These are phyloP conservation scores for Andinoacara biseriatus DNA, from an alignment of 2,113 vertebrate genomes.

Conservation along the genomic window DNA sequence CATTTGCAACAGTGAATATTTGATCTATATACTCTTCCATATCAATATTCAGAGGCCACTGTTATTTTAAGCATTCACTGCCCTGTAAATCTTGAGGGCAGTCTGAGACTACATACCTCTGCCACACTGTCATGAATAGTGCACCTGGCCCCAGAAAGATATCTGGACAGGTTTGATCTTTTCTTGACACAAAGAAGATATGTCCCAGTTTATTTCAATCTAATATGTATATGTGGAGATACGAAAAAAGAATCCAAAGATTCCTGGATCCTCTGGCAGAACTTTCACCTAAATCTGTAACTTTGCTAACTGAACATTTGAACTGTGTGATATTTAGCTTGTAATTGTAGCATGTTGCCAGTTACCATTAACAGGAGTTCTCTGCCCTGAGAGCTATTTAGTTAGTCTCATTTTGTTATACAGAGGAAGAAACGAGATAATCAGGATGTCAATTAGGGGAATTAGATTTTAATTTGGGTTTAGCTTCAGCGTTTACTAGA, in stretches of 20 bases:
- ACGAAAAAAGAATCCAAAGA: no score
- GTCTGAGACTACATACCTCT: neutral
- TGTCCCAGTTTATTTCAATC: neutral
- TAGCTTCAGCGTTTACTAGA: neutral
- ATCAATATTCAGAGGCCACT: conserved; percentile 9
- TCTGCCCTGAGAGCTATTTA: neutral
- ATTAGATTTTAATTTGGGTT: neutral
- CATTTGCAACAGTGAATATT: conserved; percentile 14
- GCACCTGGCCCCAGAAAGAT: neutral
- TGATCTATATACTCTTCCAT: neutral
- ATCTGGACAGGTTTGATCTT: neutral
- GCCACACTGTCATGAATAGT: neutral
- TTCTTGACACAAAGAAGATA: neutral
- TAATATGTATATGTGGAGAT: neutral
- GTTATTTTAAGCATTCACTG: neutral
- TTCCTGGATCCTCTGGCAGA: no score
- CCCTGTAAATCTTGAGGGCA: neutral
- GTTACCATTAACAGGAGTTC: neutral
- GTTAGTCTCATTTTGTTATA: neutral
- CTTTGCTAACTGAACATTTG: neutral
- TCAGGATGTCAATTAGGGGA: neutral
- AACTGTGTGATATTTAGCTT: neutral
- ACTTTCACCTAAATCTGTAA: no score
- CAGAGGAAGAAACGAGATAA: neutral
- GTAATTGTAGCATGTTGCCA: neutral